These are phyloP conservation scores for Drosophila suboccidentalis DNA, from an alignment of 2,888 invertebrate genomes.

Conservation along the genomic window DNA sequence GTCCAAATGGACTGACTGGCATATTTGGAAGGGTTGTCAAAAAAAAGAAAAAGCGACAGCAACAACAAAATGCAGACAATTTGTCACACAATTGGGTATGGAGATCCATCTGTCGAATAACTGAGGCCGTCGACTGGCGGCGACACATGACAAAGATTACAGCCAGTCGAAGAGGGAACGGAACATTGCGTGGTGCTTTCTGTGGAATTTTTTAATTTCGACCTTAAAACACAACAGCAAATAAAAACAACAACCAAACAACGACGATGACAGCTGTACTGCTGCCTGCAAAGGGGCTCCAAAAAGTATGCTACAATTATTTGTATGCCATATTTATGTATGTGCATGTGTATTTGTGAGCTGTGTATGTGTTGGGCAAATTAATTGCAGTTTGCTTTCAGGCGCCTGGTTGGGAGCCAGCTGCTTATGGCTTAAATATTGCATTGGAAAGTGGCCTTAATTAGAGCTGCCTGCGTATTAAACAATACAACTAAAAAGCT, in stretches of 20 bases:
- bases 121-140: conserved; percentile 36
- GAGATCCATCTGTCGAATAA: conserved; percentile 43
- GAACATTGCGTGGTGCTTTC: conserved; percentile 45
- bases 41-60: conserved; percentile 17
- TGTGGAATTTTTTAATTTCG: conserved; percentile 79
- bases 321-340: conserved; percentile 17
- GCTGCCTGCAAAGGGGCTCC: neutral
- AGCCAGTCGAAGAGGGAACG: conserved; percentile 23
- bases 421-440: conserved; percentile 65
- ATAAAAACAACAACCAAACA: conserved; percentile 8
- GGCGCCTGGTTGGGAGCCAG: conserved; percentile 22
- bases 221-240: conserved; percentile 28
- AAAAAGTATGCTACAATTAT: conserved; percentile 50
- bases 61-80: conserved; percentile 65
- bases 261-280: conserved; percentile 9
- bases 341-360: conserved; percentile 1
- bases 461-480: conserved; percentile 45
- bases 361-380: conserved; percentile 44
- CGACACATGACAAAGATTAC: conserved; percentile 69
- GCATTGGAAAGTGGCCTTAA: conserved; percentile 57
- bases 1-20: conserved; percentile 30
- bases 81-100: conserved; percentile 75
- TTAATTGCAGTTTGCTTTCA: conserved; percentile 69
- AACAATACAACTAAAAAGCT: conserved; percentile 20
- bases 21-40: conserved; percentile 46